Evolutionary conservation across 1,140 invertebrate species (phyloP), one percentile per base, ranked within the genome.

Genomic region (Holcopasites calliopsidis): DNA sequence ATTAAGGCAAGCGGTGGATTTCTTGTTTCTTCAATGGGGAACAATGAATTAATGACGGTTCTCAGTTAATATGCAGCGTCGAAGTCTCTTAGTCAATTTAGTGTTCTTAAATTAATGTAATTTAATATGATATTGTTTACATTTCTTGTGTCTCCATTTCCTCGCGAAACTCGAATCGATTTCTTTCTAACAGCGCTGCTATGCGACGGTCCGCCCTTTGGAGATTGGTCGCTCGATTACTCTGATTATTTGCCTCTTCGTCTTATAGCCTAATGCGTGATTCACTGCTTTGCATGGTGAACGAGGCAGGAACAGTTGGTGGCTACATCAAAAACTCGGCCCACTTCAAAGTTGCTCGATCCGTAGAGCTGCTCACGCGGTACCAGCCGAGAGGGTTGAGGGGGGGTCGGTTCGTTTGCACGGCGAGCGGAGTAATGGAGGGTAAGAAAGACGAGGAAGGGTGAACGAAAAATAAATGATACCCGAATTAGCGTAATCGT

Each of bases 391-490:
- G 76, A 71, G 60, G 61, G 73, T 65, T 54, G 58, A 47, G 16
- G 26, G 49, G n/a, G 61, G 52, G 26, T 60, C 42, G 74, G 31
- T 76, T 85, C 83, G 77, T 82, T 87, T 86, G 85, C 50, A 57
- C 72, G 74, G 64, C 70, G 42, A 74, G 70, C 81, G 58, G 74
- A 70, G 71, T 83, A 83, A 83, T 65, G 72, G 85, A 70, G 70
- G 79, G 61, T 76, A 76, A 82, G 79, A 83, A 86, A 73, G 61
- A 65, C 55, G 65, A 84, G 86, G 85, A 88, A 87, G 89, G 88
- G 86, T 88, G 84, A 88, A 91, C 87, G 87, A 89, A 90, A 90
- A 90, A 91, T 92, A 91, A 92, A 92, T 89, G 90, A 92, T 91
- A 91, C 79, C 87, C 83, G 86, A 91, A 91, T 91, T 91, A 92